phyloP scores from a whole-genome alignment of 35 echinoderm and acorn worm genomes.

The Heliocidaris tuberculata region DNA sequence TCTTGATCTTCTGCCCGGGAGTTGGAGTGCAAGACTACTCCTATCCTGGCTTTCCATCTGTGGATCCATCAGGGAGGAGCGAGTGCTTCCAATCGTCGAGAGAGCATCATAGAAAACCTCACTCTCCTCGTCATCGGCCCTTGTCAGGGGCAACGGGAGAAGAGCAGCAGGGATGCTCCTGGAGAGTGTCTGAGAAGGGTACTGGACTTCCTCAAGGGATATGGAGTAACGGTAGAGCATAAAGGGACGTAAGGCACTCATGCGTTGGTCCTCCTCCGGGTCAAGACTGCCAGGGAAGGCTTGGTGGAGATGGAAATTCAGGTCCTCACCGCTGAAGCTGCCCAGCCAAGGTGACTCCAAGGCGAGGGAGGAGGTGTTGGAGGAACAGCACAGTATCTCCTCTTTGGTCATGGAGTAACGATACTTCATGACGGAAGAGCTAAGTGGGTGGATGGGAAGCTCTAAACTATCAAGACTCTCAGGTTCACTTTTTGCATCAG shows the following conservation, averaged over 20 bases:
- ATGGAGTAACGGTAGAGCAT: conserved; percentile 50
- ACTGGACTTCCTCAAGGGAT: conserved; percentile 27
- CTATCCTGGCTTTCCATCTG: neutral
- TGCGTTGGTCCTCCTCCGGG: neutral
- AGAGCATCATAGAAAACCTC: conserved; percentile 42
- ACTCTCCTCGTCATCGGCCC: neutral
- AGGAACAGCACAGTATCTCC: conserved; percentile 10
- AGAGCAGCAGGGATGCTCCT: neutral
- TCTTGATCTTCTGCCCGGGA: neutral
- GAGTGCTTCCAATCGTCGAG: neutral
- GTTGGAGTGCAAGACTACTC: neutral
- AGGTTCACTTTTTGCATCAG: neutral
- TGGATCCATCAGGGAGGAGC: neutral
- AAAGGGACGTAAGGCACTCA: neutral
- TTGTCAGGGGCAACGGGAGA: neutral
- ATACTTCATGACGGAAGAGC: neutral
- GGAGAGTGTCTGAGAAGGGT: neutral
- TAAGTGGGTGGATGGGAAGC: neutral
- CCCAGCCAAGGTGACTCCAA: neutral
- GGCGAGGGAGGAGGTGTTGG: conserved; percentile 16
- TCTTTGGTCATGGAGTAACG: conserved; percentile 31
- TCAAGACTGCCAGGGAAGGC: neutral
- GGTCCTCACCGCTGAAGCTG: neutral
- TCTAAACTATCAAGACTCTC: neutral
- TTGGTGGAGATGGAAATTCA: neutral